Evolutionary conservation across 2,888 invertebrate species (phyloP), one percentile per base, ranked within the genome.

Genomic region (Latheticus oryzae): DNA sequence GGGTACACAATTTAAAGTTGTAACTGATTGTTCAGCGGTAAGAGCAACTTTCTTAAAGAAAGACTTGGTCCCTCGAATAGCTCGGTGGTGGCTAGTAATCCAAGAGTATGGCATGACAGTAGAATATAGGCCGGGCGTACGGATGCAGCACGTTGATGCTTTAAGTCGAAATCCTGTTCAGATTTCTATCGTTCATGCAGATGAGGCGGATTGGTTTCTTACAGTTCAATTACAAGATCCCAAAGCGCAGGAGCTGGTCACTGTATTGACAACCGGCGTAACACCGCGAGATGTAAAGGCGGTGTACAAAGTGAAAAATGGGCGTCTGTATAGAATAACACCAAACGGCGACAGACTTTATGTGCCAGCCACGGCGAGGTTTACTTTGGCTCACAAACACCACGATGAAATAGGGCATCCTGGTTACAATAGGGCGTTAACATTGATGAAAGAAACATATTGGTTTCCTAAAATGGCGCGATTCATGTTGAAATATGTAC

Each of bases 351-450:
- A 66, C 35, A 57, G 68, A 9, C 58, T 74, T 1, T 68, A 69
- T 11, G 72, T 73, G 0, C 73, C 72, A 0, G 38, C 35, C n/a
- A 21, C n/a, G 1, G 66, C 69, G 17, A 54, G 69, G 5, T 76
- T 71, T 65, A 71, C 58, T 48, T 42, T 74, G 2, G 7, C 71
- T 1, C 70, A 70, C 26, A 72, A 67, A 66, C 62, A 67, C 30
- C 74, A 73, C 45, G 73, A 74, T 53, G 65, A 73, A 0, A 69
- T 73, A n/a, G 73, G 74, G 1, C 71, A 75, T 42, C 51, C 67
- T n/a, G 68, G 68, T 0, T 48, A 69, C 1, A 48, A 69, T n/a
- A 47, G 58, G 7, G 68, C 67, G 30, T 21, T 8, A 61, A 65
- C 21, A 2, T 8, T 70, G 4, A 68, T 74, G 7, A 74, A 73